These are phyloP conservation scores for Ennomos quercinarius DNA, from an alignment of 2,888 invertebrate species.

Conservation along the genomic window DNA sequence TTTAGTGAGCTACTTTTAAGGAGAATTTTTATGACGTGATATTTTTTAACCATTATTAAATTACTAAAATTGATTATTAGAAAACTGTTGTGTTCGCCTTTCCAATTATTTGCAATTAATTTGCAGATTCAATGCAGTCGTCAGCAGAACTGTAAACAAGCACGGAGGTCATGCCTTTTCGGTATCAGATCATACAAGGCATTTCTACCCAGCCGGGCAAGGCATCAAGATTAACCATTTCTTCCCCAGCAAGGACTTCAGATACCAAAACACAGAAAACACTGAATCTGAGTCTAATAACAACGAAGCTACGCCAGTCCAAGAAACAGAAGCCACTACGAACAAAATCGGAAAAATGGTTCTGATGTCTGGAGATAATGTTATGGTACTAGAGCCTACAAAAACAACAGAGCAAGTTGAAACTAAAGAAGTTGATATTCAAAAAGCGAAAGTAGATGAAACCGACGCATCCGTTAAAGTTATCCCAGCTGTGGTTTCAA, in stretches of 20 bases:
- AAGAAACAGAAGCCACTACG: slow-evolving; percentile 45
- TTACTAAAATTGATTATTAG: too few relatives aligned
- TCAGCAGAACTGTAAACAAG: slow-evolving; percentile 76
- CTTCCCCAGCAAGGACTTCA: slow-evolving; percentile 64
- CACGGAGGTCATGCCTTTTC: slow-evolving; percentile 74
- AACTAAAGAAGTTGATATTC: slow-evolving; percentile 39
- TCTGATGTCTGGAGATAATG: slow-evolving; percentile 45
- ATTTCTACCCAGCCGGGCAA: slow-evolving; percentile 66
- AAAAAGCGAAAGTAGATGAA: slow-evolving; percentile 41
- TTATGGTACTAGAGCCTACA: slow-evolving; percentile 46
- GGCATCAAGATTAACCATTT: slow-evolving; percentile 74
- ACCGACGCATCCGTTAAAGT: slow-evolving; percentile 38
- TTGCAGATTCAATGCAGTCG: slow-evolving; percentile 85
- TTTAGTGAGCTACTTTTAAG: too few relatives aligned
- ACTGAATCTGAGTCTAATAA: slow-evolving; percentile 34
- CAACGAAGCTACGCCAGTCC: slow-evolving; percentile 51
- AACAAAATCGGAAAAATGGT: slow-evolving; percentile 41
- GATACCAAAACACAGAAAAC: slow-evolving; percentile 38
- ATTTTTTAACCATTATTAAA: too few relatives aligned
- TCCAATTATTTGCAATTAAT: neutral
- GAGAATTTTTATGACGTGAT: too few relatives aligned
- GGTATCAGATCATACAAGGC: slow-evolving; percentile 64
- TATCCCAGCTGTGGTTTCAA: slow-evolving; percentile 51
- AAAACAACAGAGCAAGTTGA: slow-evolving; percentile 34
- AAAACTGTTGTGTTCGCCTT: too few relatives aligned